Conservation (phyloP, 2,113 vertebrate genomes). For the Microtus montanus region DNA sequence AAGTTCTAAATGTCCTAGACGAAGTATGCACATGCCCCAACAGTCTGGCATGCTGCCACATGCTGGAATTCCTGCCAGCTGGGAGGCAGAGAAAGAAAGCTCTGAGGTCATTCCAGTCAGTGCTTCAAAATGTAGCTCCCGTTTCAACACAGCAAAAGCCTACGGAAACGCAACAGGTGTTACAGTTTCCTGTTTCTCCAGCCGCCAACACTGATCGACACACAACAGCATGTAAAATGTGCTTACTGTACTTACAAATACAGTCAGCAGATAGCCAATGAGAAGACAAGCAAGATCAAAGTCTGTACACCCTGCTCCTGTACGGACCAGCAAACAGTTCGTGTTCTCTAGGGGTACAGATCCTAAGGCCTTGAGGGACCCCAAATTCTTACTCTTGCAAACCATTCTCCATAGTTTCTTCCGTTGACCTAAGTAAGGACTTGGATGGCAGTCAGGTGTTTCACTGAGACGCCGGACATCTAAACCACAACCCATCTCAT, state of each 20-base stretch:
- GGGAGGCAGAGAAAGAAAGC: neutral
- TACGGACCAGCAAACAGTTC: neutral
- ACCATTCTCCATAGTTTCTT: neutral
- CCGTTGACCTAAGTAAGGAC: neutral
- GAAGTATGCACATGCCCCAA: neutral
- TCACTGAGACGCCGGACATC: neutral
- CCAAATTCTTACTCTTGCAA: neutral
- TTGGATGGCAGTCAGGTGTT: neutral
- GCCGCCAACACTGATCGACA: neutral
- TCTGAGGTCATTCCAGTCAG: neutral
- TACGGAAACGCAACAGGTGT: conserved; percentile 27
- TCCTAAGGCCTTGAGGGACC: neutral
- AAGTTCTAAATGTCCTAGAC: conserved; percentile 36
- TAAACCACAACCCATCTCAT: neutral
- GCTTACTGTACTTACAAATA: neutral
- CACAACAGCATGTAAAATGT: neutral
- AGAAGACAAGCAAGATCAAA: neutral
- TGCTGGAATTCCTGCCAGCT: neutral
- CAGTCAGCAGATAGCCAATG: conserved; percentile 44
- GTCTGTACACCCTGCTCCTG: neutral
- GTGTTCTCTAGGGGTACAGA: neutral
- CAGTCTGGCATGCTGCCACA: neutral
- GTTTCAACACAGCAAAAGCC: neutral
- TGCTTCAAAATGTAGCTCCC: neutral
- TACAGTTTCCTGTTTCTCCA: conserved; percentile 21